phyloP scores from a whole-genome alignment of 2,797 vertebrate species.

The Semotilus atromaculatus region DNA sequence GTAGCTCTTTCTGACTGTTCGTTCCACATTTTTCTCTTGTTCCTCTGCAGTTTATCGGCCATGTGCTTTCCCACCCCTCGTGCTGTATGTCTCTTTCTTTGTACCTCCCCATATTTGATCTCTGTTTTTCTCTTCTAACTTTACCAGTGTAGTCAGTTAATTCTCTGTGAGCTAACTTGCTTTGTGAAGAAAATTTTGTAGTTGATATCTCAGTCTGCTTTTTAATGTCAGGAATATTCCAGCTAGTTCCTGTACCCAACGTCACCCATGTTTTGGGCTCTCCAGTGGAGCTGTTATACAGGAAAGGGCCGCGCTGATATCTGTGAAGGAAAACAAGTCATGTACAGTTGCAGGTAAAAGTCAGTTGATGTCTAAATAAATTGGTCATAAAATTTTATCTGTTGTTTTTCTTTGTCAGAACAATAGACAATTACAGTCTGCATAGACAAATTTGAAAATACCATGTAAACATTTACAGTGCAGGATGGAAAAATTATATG shows the following conservation, averaged over 20 bases:
- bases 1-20: slow-evolving; percentile 74
- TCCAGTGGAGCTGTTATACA: slow-evolving; percentile 60
- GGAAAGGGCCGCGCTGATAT: slow-evolving; percentile 70
- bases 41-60: slow-evolving; percentile 66
- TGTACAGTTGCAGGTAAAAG: background rate
- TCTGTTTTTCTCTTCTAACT: slow-evolving; percentile 65
- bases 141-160: slow-evolving; percentile 57
- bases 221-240: slow-evolving; percentile 64
- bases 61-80: slow-evolving; percentile 69
- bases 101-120: slow-evolving; percentile 35
- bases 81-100: slow-evolving; percentile 49
- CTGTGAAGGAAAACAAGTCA: slow-evolving; percentile 62
- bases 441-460: background rate
- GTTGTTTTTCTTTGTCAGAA: background rate
- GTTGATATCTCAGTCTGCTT: slow-evolving; percentile 67
- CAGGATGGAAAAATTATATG: background rate
- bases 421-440: background rate
- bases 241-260: slow-evolving; percentile 67
- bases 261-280: slow-evolving; percentile 68
- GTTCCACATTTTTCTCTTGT: slow-evolving; percentile 64
- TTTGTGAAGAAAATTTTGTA: slow-evolving; percentile 67
- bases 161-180: slow-evolving; percentile 58
- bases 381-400: background rate
- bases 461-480: background rate
- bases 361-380: background rate